Evolutionary conservation across 2,797 vertebrate species (phyloP).

Genomic region (Lithobates pipiens): DNA sequence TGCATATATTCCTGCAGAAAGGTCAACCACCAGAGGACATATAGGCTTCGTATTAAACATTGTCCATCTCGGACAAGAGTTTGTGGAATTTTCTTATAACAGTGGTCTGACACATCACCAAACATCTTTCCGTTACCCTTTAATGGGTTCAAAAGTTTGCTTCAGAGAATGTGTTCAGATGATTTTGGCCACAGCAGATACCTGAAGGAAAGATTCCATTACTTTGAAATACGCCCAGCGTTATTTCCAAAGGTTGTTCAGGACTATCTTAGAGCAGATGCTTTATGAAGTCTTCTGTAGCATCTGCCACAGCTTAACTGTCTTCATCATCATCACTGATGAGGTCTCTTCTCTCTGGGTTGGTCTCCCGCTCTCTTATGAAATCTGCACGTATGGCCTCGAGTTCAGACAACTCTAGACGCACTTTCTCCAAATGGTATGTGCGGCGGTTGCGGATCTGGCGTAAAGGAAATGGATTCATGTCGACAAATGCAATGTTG

Average conservation of each 20-base stretch:
- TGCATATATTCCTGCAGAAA: not conserved
- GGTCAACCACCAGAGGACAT: not conserved
- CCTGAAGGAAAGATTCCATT: not conserved
- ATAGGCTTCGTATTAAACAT: not conserved
- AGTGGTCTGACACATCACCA: not conserved
- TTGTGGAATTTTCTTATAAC: not conserved
- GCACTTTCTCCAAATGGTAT: conserved; percentile 96
- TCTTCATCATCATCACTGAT: conserved; percentile 97
- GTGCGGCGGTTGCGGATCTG: conserved; percentile 93
- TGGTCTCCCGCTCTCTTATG: conserved; percentile 87
- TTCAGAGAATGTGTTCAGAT: not conserved
- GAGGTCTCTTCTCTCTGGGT: conserved; percentile 84
- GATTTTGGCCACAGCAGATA: not conserved
- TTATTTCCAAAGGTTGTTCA: conserved; percentile 10
- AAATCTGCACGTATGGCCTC: conserved; percentile 96
- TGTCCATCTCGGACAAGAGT: not conserved
- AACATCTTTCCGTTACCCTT: not conserved
- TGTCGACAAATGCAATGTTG: conserved; percentile 91
- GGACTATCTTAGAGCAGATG: not conserved
- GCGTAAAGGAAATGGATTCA: conserved; percentile 96
- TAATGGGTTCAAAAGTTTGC: not conserved
- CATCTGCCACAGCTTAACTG: conserved; percentile 65
- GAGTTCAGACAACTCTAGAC: conserved; percentile 92
- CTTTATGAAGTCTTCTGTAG: not conserved
- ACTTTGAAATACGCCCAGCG: conserved; percentile 46